A percentile compares a stretch with the other conserved stretches of the same genome.
Conservation (phyloP, 2,888 invertebrate genomes). For the Drosophila pseudotakahashii region DNA sequence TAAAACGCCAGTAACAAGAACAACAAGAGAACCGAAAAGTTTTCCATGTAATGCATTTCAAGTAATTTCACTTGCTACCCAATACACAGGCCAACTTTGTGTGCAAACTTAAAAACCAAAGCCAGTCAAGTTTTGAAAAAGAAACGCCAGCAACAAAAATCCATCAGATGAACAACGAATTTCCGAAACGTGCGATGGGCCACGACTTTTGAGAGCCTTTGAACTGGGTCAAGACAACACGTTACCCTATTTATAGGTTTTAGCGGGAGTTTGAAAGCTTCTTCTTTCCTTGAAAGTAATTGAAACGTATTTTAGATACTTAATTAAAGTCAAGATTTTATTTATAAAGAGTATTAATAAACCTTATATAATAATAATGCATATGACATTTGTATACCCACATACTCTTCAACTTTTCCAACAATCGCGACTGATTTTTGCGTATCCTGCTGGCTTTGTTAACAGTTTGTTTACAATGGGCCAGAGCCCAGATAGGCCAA, state of each 20-base stretch:
- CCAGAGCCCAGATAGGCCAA: conserved; percentile 9
- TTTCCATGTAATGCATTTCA: conserved; percentile 76
- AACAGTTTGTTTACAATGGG: conserved; percentile 26
- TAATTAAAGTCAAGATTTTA: too few species aligned
- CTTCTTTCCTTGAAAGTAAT: too few species aligned
- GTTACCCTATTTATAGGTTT: conserved; percentile 11
- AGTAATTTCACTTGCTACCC: conserved; percentile 73
- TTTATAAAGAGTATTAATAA: too few species aligned
- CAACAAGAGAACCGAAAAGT: conserved; percentile 50
- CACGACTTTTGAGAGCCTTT: not conserved
- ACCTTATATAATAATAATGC: conserved; percentile 35
- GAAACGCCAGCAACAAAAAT: conserved; percentile 40
- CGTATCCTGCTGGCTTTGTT: conserved; percentile 46
- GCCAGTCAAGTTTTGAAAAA: conserved; percentile 45
- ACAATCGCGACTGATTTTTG: conserved; percentile 44
- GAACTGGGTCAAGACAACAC: conserved; percentile 57
- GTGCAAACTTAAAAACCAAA: conserved; percentile 52
- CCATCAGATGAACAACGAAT: conserved; percentile 46
- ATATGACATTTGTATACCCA: conserved; percentile 39
- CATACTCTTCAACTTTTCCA: conserved; percentile 25
- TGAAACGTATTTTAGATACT: too few species aligned
- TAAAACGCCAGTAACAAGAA: conserved; percentile 26
- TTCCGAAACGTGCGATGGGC: not conserved
- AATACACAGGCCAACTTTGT: conserved; percentile 47
- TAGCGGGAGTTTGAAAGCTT: not conserved